Conservation (phyloP, 2,113 vertebrate genomes). For the Carollia perspicillata region DNA sequence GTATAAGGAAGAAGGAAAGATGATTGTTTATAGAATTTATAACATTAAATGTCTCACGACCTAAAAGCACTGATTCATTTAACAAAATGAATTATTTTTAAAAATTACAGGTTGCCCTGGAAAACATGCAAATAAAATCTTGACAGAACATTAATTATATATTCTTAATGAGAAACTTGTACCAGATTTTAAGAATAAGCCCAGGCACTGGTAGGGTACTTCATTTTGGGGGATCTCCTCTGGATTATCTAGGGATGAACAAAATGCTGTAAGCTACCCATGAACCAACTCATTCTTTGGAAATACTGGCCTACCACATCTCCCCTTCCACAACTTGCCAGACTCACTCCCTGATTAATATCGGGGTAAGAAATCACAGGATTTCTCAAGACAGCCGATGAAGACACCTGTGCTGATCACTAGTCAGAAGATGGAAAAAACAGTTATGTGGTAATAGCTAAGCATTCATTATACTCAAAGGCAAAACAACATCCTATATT, state of each 20-base stretch:
- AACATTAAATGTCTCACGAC: not conserved
- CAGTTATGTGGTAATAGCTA: not conserved
- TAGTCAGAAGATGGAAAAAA: not conserved
- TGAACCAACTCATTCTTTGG: not conserved
- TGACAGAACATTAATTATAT: not conserved
- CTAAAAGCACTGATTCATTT: not conserved
- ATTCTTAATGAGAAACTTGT: not conserved
- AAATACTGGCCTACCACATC: not conserved
- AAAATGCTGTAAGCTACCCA: not conserved
- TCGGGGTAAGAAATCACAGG: not conserved
- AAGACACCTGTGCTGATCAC: not conserved
- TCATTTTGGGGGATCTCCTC: not conserved
- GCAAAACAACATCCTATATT: not conserved
- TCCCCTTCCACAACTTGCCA: not conserved
- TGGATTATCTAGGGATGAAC: not conserved
- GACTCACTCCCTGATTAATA: not conserved
- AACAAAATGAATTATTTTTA: not conserved
- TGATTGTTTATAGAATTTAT: not conserved
- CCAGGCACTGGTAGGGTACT: not conserved
- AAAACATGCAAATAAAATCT: conserved; percentile 18
- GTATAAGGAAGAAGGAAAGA: not conserved
- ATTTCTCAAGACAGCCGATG: not conserved
- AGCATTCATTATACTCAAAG: not conserved
- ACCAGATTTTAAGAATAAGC: conserved; percentile 26
- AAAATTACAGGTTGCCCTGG: not conserved